These are phyloP conservation scores for Dasyornis broadbenti DNA, from an alignment of 2,113 vertebrate species.

Conservation along the genomic window DNA sequence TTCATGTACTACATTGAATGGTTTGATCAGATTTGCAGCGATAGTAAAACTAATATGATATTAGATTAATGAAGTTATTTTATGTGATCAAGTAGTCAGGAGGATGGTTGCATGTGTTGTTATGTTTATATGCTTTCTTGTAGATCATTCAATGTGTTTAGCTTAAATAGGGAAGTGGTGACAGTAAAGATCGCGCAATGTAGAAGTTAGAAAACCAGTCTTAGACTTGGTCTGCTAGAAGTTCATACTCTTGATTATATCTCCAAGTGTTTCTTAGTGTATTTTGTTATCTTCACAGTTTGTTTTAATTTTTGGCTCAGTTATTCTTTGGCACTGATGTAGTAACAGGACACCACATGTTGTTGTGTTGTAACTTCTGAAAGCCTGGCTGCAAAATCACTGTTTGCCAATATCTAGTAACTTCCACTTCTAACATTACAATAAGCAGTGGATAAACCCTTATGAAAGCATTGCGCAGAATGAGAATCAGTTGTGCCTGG, in stretches of 20 bases:
- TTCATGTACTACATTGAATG: not conserved
- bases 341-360: not conserved
- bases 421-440: not conserved
- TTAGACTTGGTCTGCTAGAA: not conserved
- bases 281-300: not conserved
- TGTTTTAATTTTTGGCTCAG: not conserved
- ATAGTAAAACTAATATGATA: not conserved
- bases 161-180: not conserved
- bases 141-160: not conserved
- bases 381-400: not conserved
- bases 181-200: not conserved
- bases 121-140: not conserved
- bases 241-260: not conserved
- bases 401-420: not conserved
- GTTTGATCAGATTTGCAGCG: not conserved
- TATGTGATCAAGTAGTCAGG: not conserved
- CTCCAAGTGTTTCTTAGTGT: not conserved
- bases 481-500: not conserved
- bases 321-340: not conserved
- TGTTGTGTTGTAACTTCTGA: not conserved
- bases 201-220: not conserved
- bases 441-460: not conserved
- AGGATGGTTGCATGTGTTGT: not conserved
- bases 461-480: not conserved
- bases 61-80: not conserved